These are phyloP conservation scores for Helostoma temminkii DNA, from an alignment of 2,797 vertebrate species.

Conservation along the genomic window DNA sequence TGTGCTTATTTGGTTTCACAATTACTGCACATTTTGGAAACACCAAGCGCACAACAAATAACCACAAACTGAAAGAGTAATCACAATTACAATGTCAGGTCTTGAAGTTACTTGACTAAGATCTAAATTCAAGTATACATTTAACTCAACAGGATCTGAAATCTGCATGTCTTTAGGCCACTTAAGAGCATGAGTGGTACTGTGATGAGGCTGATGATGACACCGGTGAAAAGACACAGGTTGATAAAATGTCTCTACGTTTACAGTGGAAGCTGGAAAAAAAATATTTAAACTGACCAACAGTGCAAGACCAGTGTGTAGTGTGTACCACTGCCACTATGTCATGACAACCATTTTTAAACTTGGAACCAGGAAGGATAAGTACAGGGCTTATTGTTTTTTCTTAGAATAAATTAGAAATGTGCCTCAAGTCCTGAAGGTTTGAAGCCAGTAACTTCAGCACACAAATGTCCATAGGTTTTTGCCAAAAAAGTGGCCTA, in stretches of 20 bases:
- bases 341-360: constrained; percentile 46
- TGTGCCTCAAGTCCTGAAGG: constrained; percentile 69
- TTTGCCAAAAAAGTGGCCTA: constrained; percentile 55
- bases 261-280: constrained; percentile 56
- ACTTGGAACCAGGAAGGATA: constrained; percentile 61
- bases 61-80: constrained; percentile 35
- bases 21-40: constrained; percentile 59
- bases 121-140: constrained; percentile 69
- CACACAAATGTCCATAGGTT: constrained; percentile 68
- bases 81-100: constrained; percentile 21
- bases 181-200: constrained; percentile 38
- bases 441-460: constrained; percentile 71
- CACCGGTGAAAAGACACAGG: constrained; percentile 34
- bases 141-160: constrained; percentile 45
- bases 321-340: constrained; percentile 36
- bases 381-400: constrained; percentile 59
- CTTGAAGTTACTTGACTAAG: constrained; percentile 32
- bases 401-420: constrained; percentile 74
- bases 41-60: constrained; percentile 57
- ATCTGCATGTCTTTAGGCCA: constrained; percentile 37
- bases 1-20: constrained; percentile 78
- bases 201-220: constrained; percentile 47
- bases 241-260: constrained; percentile 31
- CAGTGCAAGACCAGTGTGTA: constrained; percentile 39
- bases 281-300: constrained; percentile 36